phyloP scores from a whole-genome alignment of 2,797 vertebrate species.

The Girardinus metallicus region DNA sequence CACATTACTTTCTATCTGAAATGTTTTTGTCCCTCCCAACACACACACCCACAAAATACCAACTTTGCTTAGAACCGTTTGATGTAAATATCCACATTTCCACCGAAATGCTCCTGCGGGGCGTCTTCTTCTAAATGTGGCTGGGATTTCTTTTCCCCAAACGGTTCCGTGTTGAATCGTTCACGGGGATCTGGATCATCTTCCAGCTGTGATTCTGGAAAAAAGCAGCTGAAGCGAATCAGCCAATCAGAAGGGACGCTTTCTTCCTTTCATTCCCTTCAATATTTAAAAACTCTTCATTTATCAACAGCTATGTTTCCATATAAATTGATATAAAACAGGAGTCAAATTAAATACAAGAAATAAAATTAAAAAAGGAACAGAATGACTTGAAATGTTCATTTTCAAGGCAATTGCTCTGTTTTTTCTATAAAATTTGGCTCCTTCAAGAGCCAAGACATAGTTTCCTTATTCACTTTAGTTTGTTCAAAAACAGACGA shows the following conservation, averaged over 20 bases:
- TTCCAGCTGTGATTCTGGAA: background rate
- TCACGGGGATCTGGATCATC: background rate
- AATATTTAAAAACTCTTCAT: slow-evolving; percentile 61
- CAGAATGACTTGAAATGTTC: slow-evolving; percentile 49
- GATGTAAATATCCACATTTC: background rate
- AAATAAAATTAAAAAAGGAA: slow-evolving; percentile 46
- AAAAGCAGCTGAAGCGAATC: slow-evolving; percentile 25
- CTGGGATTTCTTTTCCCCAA: background rate
- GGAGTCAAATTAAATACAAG: slow-evolving; percentile 75
- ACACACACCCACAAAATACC: background rate
- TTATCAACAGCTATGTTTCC: slow-evolving; percentile 71
- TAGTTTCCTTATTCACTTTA: slow-evolving; percentile 44
- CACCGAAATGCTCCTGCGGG: background rate
- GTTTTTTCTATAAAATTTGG: slow-evolving; percentile 54
- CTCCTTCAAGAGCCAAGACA: slow-evolving; percentile 31
- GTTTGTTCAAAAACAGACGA: slow-evolving; percentile 35
- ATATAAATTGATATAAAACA: slow-evolving; percentile 84
- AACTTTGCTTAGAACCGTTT: background rate
- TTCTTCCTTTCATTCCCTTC: slow-evolving; percentile 21
- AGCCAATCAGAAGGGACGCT: slow-evolving; percentile 22
- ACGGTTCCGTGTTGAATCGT: background rate
- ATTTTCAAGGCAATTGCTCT: slow-evolving; percentile 68
- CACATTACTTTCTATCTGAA: slow-evolving; percentile 2
- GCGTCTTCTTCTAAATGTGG: background rate
- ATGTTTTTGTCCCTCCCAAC: background rate